Evolutionary conservation across 2,888 invertebrate species (phyloP).

Genomic region (Acrocera orbiculus): DNA sequence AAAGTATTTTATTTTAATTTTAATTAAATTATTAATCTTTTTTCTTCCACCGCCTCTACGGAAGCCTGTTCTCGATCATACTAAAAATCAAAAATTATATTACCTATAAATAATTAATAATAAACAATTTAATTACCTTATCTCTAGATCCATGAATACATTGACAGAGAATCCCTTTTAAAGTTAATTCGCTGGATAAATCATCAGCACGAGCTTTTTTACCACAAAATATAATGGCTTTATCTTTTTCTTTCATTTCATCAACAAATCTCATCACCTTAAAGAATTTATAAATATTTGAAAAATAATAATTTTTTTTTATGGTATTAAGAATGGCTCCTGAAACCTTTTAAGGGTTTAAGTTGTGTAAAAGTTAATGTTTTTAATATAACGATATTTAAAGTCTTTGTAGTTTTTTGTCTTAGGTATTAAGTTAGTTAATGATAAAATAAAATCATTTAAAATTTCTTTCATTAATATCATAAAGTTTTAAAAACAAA

Average conservation of each 20-base stretch:
- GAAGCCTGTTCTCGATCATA: constrained; percentile 59
- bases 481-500: no score
- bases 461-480: no score
- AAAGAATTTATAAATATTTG: no score
- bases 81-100: constrained; percentile 19
- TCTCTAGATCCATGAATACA: constrained; percentile 83
- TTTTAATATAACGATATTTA: no score
- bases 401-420: no score
- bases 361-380: no score
- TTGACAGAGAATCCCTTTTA: constrained; percentile 51
- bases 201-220: constrained; percentile 72
- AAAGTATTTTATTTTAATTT: not conserved
- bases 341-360: no score
- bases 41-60: constrained; percentile 6
- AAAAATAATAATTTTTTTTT: no score
- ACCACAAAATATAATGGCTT: constrained; percentile 80
- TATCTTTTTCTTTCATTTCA: constrained; percentile 55
- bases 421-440: no score
- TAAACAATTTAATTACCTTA: constrained; percentile 31
- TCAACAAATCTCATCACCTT: no score
- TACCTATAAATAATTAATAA: not conserved
- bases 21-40: not conserved
- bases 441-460: no score
- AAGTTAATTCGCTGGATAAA: constrained; percentile 57
- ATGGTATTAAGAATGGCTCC: no score